phyloP scores from a whole-genome alignment of 2,113 vertebrate species.

The Charina bottae region DNA sequence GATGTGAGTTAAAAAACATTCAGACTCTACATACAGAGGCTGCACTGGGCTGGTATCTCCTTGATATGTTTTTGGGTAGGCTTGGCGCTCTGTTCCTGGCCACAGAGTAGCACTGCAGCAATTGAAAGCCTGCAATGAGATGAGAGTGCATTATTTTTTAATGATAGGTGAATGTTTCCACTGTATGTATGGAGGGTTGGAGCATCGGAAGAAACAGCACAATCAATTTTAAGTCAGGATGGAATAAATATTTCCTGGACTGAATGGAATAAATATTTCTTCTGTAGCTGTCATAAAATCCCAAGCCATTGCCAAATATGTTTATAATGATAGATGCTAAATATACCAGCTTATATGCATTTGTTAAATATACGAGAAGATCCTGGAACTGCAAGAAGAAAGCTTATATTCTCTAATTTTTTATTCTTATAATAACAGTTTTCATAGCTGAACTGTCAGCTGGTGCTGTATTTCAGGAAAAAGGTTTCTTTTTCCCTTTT shows the following conservation, averaged over 20 bases:
- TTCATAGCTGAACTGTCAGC: not conserved
- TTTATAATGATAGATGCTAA: not conserved
- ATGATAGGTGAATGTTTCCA: not conserved
- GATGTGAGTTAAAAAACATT: not conserved
- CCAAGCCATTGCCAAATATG: not conserved
- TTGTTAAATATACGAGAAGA: not conserved
- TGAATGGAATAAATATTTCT: not conserved
- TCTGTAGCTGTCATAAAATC: not conserved
- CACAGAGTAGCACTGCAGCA: constrained; percentile 22
- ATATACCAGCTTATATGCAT: not conserved
- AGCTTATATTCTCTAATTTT: no score
- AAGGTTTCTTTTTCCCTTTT: not conserved
- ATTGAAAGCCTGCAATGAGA: not conserved
- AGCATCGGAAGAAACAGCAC: not conserved
- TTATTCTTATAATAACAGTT: not conserved
- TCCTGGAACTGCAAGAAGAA: not conserved
- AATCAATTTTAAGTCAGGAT: not conserved
- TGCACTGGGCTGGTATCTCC: not conserved
- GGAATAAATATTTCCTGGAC: not conserved
- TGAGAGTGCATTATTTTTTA: not conserved
- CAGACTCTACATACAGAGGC: not conserved
- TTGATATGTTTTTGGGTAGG: not conserved
- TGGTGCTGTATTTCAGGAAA: not conserved
- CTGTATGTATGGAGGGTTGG: not conserved
- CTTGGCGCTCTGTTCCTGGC: not conserved